Evolutionary conservation across 2,888 invertebrate genomes (phyloP).

Genomic region (Xylota sylvarum): DNA sequence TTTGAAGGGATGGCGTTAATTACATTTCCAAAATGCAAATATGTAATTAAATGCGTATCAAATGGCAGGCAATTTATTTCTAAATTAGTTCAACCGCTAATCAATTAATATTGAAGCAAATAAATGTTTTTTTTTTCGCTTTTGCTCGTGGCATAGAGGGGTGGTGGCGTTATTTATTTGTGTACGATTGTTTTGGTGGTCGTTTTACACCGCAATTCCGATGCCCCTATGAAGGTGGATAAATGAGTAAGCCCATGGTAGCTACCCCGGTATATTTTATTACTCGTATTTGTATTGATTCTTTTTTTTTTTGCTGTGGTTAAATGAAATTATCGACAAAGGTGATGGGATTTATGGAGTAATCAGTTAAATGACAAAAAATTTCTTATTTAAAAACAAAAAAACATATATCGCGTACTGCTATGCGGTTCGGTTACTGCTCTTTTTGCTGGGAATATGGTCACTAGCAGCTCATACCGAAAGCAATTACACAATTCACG

Average conservation of each 20-base stretch:
- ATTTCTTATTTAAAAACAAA: neutral
- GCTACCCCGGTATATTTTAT: constrained; percentile 38
- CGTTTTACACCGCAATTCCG: constrained; percentile 26
- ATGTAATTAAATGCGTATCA: constrained; percentile 53
- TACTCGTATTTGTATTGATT: constrained; percentile 47
- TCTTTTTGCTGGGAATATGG: too few relatives aligned
- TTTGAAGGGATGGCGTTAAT: constrained; percentile 35
- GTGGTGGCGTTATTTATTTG: constrained; percentile 42
- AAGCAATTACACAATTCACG: too few relatives aligned
- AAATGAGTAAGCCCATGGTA: constrained; percentile 1
- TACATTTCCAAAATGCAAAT: constrained; percentile 50
- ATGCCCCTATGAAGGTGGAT: neutral
- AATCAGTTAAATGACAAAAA: constrained; percentile 22
- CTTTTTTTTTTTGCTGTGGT: constrained; percentile 49
- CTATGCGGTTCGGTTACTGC: too few relatives aligned
- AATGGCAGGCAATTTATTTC: constrained; percentile 49
- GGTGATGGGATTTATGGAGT: constrained; percentile 30
- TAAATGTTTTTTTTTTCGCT: constrained; percentile 47
- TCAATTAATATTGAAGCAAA: constrained; percentile 71
- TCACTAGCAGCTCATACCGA: too few relatives aligned
- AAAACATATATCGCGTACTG: too few relatives aligned
- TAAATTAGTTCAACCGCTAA: constrained; percentile 70
- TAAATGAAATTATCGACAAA: constrained; percentile 53
- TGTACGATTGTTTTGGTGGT: constrained; percentile 48
- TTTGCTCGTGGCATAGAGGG: neutral